Evolutionary conservation across 2,113 vertebrate genomes (phyloP).

Genomic region (Mirza zaza): DNA sequence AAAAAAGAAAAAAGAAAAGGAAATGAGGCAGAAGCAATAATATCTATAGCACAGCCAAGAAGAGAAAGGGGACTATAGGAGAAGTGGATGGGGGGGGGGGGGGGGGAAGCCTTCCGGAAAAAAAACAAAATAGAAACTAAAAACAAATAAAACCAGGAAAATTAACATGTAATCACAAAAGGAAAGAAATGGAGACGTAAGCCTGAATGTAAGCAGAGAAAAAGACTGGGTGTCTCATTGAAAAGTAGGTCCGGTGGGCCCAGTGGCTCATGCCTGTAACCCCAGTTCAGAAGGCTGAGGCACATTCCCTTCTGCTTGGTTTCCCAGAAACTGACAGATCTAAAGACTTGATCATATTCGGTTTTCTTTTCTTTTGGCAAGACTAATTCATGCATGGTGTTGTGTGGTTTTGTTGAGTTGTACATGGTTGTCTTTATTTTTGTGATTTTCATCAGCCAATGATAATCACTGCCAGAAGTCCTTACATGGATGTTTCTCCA

Average conservation of each 20-base stretch:
- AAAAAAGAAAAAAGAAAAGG: neutral
- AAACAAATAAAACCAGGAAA: neutral
- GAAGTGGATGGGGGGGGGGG: neutral
- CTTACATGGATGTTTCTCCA: neutral
- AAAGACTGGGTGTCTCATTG: neutral
- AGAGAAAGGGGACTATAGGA: neutral
- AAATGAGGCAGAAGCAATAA: neutral
- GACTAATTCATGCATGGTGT: neutral
- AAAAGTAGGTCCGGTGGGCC: neutral
- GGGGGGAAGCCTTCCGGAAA: too few species aligned
- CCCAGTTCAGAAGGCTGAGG: too few species aligned
- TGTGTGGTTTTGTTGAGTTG: neutral
- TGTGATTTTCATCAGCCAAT: slow-evolving; percentile 16
- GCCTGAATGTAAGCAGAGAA: neutral
- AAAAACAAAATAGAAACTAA: neutral
- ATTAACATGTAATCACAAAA: neutral
- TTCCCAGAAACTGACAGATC: neutral
- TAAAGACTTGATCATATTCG: neutral
- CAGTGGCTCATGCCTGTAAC: too few species aligned
- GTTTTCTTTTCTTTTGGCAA: neutral
- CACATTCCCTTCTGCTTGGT: neutral
- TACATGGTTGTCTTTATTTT: neutral
- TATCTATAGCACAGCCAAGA: neutral
- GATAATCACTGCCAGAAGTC: neutral
- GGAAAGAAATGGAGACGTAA: neutral